Evolutionary conservation across 2,888 invertebrate species (phyloP), one percentile per base, ranked within the genome.

Genomic region (Protonemura montana): DNA sequence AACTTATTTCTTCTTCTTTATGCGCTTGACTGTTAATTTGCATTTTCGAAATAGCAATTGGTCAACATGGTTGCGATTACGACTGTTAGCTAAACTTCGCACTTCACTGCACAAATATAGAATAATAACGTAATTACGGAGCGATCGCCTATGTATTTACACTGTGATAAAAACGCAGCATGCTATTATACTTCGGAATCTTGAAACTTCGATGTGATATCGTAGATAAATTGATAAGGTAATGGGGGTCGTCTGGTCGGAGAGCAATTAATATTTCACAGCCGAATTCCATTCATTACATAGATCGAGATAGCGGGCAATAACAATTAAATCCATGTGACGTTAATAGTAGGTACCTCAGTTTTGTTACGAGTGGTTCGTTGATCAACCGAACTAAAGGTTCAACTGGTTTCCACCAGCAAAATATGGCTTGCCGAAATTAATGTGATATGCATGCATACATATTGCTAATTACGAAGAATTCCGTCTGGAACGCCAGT

Each of bases 361-460:
- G 10, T 3, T 35, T 7, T 77, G 1, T 28, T 28, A 25, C 13
- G 80, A 80, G 16, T 80, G 80, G 28, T 80, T 80, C 28, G 80
- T 80, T 80, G n/a, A 10, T 80, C 25, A n/a, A n/a, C n/a, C n/a
- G n/a, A n/a, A n/a, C n/a, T n/a, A n/a, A n/a, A n/a, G n/a, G n/a
- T n/a, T n/a, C n/a, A n/a, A n/a, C n/a, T n/a, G n/a, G n/a, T 29
- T 81, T 81, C 81, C 16, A 30, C 10, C 81, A 81, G 28, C 59
- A 13, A 59, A 59, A 59, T 59, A 59, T 59, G 7, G 59, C 59
- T 21, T 21, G 21, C 59, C n/a, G 59, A 59, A 59, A 21, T 1
- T 10, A 21, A 10, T 35, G 35, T 35, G 35, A 35, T 6, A n/a
- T n/a, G 35, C 10, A 35, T 3, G 35, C 10, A 35, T 35, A 35